Conservation (phyloP, 2,888 invertebrate genomes). For the Agrotis exclamationis region DNA sequence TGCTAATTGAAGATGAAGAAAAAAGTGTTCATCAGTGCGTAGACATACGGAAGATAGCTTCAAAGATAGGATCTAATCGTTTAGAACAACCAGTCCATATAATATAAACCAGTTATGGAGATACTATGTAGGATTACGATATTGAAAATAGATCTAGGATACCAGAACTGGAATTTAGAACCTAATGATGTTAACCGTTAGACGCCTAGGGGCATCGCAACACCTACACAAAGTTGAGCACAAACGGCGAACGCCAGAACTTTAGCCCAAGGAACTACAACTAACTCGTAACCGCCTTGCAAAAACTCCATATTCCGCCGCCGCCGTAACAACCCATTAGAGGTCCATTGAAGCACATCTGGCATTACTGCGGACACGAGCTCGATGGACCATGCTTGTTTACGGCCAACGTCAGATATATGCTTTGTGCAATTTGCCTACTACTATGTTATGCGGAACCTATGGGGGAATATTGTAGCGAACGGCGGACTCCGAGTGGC, state of each 20-base stretch:
- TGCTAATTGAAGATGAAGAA: conserved; percentile 8
- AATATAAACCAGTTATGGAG: background rate
- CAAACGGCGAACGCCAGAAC: background rate
- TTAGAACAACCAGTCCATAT: background rate
- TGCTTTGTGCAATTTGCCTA: conserved; percentile 52
- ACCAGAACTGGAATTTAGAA: background rate
- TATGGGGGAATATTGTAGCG: conserved; percentile 5
- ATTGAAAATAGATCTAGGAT: background rate
- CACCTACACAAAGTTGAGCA: background rate
- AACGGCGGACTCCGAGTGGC: background rate
- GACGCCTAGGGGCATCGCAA: background rate
- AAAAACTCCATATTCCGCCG: conserved; percentile 36
- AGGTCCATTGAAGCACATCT: conserved; percentile 48
- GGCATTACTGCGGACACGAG: conserved; percentile 30
- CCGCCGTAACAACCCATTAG: conserved; percentile 53
- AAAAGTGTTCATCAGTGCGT: conserved; percentile 6
- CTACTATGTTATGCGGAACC: conserved; percentile 39
- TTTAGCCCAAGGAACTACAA: background rate
- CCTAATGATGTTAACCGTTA: background rate
- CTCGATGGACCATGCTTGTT: conserved; percentile 50
- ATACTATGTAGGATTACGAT: background rate
- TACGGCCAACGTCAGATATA: conserved; percentile 34
- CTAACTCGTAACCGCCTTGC: conserved; percentile 18
- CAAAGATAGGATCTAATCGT: background rate
- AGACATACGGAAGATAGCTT: conserved; percentile 1